Percentiles rank a stretch among this genome's conserved stretches.
phyloP scores from a whole-genome alignment of 2,113 vertebrate genomes.

The Rhadina sibilatrix region DNA sequence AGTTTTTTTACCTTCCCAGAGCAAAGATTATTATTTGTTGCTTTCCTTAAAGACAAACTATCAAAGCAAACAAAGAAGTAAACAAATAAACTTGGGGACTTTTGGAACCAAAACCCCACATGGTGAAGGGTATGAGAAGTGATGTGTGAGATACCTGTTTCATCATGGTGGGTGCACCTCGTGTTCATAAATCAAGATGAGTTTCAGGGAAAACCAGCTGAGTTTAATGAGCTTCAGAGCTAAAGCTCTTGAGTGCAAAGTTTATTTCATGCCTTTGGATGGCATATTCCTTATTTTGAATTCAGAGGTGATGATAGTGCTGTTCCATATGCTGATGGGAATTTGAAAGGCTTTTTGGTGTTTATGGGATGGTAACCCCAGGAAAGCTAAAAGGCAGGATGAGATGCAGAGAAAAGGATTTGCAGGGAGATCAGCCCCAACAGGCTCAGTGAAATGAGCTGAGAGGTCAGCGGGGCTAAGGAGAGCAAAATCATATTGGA shows the following conservation, averaged over 20 bases:
- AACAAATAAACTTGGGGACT: not conserved
- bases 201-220: not conserved
- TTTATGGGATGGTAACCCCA: not conserved
- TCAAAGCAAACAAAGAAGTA: not conserved
- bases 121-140: not conserved
- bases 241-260: not conserved
- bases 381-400: not conserved
- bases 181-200: not conserved
- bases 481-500: not conserved
- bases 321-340: not conserved
- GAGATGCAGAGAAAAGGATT: not conserved
- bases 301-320: too few species aligned
- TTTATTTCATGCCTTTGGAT: not conserved
- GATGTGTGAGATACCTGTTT: not conserved
- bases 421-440: not conserved
- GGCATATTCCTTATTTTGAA: not conserved
- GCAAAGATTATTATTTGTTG: not conserved
- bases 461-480: not conserved
- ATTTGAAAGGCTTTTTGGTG: not conserved
- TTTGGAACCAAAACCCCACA: not conserved
- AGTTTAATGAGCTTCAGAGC: fast-evolving
- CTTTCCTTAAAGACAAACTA: not conserved
- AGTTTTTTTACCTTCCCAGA: not conserved
- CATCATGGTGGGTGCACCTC: not conserved
- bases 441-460: not conserved